A percentile compares a stretch with the other conserved stretches of the same genome.
These are phyloP conservation scores for Psammodynastes pulverulentus DNA, from an alignment of 2,113 vertebrate species.

Conservation along the genomic window DNA sequence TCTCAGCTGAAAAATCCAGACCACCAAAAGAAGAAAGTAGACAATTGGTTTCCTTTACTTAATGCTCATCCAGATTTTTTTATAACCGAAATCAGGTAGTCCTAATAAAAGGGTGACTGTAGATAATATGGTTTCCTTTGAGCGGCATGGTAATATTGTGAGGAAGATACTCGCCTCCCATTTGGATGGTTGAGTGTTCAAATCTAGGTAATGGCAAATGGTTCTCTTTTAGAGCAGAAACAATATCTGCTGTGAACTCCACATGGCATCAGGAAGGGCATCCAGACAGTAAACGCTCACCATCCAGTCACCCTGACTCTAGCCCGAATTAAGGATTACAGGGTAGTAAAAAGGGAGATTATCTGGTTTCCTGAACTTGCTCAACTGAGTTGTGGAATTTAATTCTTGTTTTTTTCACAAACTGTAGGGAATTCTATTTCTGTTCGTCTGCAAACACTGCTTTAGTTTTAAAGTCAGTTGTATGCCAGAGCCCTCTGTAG, in stretches of 20 bases:
- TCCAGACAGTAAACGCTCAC: neutral
- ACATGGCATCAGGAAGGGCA: neutral
- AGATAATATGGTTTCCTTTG: neutral
- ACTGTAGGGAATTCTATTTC: neutral
- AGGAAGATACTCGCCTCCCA: neutral
- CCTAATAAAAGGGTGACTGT: neutral
- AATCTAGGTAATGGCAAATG: neutral
- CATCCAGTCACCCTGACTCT: neutral
- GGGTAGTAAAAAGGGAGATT: neutral
- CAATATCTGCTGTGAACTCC: neutral
- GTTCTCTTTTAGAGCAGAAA: neutral
- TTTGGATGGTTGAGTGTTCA: neutral
- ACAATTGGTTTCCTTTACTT: neutral
- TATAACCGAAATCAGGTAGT: neutral
- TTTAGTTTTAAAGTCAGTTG: neutral
- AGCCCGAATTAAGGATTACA: neutral
- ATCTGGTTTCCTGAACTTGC: neutral
- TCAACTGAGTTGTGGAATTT: neutral
- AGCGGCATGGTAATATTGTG: neutral
- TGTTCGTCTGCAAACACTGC: neutral
- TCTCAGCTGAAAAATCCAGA: neutral
- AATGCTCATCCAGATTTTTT: neutral
- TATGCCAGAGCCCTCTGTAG: neutral
- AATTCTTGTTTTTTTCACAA: neutral
- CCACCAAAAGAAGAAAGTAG: neutral